Evolutionary conservation across 2,797 vertebrate species (phyloP), one percentile per base, ranked within the genome.

Genomic region (Diceros bicornis): DNA sequence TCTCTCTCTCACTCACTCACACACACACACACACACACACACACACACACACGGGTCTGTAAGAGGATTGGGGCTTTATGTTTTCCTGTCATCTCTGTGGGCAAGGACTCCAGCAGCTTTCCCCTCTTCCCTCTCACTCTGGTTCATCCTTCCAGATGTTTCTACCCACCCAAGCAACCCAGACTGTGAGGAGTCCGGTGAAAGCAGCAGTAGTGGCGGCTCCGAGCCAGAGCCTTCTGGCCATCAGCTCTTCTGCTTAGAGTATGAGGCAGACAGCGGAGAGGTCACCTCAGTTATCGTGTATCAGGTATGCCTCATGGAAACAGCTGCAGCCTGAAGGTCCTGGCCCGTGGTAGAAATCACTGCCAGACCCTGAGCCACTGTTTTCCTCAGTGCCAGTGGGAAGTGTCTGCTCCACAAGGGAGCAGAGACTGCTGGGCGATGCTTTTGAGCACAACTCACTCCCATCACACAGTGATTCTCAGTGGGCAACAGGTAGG

Each of bases 171-270:
- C 91, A n/a, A 96, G 96, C 2, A 97, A 98, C 86, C 98, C 98
- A 13, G 99, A 99, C 89, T 98, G 98, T 18, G 99, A 99, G 83
- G 99, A 99, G 92, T 99, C 99, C 94, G 99, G 99, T 23, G 99
- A 99, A 91, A 99, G 99, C 59, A 99, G 99, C 96, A 99, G 99
- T 77, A 99, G 99, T 74, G 99, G 99, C 1, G 98, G 99, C 97
- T 99, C 99, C 2, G 99, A 99, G 87, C 97, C 98, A 0, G 99
- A 99, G 61, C 97, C 94, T 44, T 98, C 98, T 0, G 99, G 99
- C 92, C 99, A 99, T 2, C 98, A 99, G 96, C 99, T 99, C 79
- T 99, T 99, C 98, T 99, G 99, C 99, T 99, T 99, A 23, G 99
- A 99, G 93, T 99, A 99, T 94, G 99, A 99, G 97, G 99, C 99